A percentile compares a stretch with the other conserved stretches of the same genome.
phyloP scores from a whole-genome alignment of 2,113 vertebrate genomes.

The Otocyon megalotis region DNA sequence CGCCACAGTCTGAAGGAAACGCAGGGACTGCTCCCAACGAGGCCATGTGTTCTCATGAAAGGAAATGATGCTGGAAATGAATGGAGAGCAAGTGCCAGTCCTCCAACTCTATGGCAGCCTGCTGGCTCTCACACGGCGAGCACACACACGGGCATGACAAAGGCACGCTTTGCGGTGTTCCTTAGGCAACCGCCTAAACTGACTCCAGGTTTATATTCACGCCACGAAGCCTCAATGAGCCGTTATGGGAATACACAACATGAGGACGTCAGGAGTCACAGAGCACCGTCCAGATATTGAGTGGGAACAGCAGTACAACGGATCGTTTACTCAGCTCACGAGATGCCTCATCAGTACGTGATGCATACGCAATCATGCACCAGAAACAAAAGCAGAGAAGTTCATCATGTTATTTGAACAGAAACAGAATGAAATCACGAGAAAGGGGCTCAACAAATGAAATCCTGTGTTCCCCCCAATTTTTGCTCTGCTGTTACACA shows the following conservation, averaged over 20 bases:
- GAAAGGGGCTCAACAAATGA: not conserved
- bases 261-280: conserved; percentile 81
- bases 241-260: conserved; percentile 80
- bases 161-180: conserved; percentile 60
- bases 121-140: conserved; percentile 41
- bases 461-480: conserved; percentile 13
- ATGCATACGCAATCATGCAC: conserved; percentile 77
- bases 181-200: conserved; percentile 64
- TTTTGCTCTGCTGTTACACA: not conserved
- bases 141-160: conserved; percentile 77
- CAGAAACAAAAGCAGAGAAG: conserved; percentile 74
- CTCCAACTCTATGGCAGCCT: conserved; percentile 60
- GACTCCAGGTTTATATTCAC: conserved; percentile 67
- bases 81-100: conserved; percentile 81
- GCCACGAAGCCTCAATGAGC: conserved; percentile 67
- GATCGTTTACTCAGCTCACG: conserved; percentile 81
- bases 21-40: conserved; percentile 76
- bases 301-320: conserved; percentile 80
- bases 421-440: conserved; percentile 61
- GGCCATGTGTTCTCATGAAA: conserved; percentile 77
- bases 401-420: conserved; percentile 56
- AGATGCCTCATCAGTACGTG: conserved; percentile 78
- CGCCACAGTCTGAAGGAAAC: conserved; percentile 86
- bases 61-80: conserved; percentile 84
- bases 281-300: conserved; percentile 78